Percentiles rank a stretch among this genome's conserved stretches.
Conservation (phyloP, 2,888 invertebrate species). For the Heliconius aoede region DNA sequence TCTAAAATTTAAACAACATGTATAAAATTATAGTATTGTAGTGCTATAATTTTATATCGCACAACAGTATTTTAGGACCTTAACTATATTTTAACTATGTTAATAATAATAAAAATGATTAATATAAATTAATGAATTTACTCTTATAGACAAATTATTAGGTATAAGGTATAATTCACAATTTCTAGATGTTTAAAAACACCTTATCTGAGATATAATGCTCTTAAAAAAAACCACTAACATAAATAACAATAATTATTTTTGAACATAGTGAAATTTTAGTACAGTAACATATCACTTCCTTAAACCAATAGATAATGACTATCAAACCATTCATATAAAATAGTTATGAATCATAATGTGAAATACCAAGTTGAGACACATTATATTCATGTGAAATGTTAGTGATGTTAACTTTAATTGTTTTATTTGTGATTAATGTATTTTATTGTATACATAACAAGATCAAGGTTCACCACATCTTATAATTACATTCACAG, state of each 20-base stretch:
- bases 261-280: constrained; percentile 1
- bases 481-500: neutral
- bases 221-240: neutral
- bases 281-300: neutral
- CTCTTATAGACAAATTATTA: neutral
- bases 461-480: neutral
- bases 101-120: neutral
- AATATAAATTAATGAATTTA: neutral
- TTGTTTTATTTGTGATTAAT: neutral
- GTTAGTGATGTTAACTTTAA: neutral
- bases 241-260: too few relatives aligned
- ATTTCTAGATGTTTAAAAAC: neutral
- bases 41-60: too few relatives aligned
- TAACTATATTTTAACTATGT: neutral
- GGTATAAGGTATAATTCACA: neutral
- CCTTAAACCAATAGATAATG: constrained; percentile 21
- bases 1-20: neutral
- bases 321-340: constrained; percentile 21
- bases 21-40: neutral
- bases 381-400: neutral
- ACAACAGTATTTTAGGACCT: neutral
- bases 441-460: neutral
- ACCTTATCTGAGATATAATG: too few relatives aligned
- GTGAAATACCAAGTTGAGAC: constrained; percentile 24
- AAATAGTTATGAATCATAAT: constrained; percentile 22